A percentile compares a stretch with the other conserved stretches of the same genome.
Conservation (phyloP, 2,797 vertebrate species). For the Lutjanus campechanus region DNA sequence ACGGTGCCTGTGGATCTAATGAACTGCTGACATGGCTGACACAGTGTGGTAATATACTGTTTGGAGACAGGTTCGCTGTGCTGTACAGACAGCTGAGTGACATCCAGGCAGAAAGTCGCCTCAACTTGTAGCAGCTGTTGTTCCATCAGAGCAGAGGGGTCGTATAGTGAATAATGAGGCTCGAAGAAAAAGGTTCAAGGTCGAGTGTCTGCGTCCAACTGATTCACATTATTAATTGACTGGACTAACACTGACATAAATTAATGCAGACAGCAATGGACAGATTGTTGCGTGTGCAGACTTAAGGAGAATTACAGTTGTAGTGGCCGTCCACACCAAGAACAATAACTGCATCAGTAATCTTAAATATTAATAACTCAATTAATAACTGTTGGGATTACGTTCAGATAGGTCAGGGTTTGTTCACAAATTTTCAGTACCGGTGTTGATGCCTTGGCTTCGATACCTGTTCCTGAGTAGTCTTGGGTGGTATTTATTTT, state of each 20-base stretch:
- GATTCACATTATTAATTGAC: no score
- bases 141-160: conserved; percentile 7
- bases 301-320: no score
- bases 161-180: background rate
- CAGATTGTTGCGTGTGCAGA: background rate
- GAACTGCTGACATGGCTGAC: conserved; percentile 46
- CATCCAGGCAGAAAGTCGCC: conserved; percentile 19
- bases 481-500: no score
- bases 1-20: conserved; percentile 8
- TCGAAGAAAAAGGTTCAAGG: conserved; percentile 1
- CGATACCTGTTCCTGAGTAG: no score
- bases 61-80: background rate
- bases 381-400: no score
- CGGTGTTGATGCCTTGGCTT: no score
- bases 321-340: no score
- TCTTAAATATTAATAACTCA: no score
- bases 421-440: no score
- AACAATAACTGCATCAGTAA: no score
- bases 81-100: background rate
- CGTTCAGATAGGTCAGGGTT: no score
- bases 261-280: background rate
- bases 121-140: background rate
- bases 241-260: background rate
- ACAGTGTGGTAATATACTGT: background rate
- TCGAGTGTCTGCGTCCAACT: background rate